A percentile compares a stretch with the other conserved stretches of the same genome.
Evolutionary conservation across 1,140 invertebrate species (phyloP).

Genomic region (Alviniconcha marisindica): DNA sequence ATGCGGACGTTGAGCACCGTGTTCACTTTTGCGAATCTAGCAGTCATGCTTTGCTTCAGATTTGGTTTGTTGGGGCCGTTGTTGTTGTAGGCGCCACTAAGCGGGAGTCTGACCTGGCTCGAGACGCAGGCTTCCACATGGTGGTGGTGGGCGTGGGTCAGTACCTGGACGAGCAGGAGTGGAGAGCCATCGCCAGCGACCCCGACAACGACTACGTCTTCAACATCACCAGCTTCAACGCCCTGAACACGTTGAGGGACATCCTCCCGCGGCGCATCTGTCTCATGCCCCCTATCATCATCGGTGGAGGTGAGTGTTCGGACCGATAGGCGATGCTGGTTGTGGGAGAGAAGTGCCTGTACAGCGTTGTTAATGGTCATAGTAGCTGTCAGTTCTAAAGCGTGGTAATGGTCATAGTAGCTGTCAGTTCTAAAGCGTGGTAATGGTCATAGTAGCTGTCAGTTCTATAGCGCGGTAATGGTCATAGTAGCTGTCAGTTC

Average conservation of each 20-base stretch:
- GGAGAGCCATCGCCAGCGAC: conserved; percentile 65
- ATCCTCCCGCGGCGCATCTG: conserved; percentile 41
- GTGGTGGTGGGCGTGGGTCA: conserved; percentile 70
- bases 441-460: background rate
- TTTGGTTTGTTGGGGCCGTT: too few species aligned
- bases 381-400: background rate
- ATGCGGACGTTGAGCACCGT: too few species aligned
- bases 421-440: background rate
- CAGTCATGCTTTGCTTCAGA: too few species aligned
- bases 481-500: too few species aligned
- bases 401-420: background rate
- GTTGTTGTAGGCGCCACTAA: conserved; percentile 52
- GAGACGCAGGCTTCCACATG: conserved; percentile 60
- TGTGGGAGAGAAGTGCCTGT: background rate
- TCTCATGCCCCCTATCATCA: conserved; percentile 45
- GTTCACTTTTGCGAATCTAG: too few species aligned
- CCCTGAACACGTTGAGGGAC: conserved; percentile 31
- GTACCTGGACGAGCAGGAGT: conserved; percentile 61
- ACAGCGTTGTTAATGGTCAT: background rate
- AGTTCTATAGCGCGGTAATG: too few species aligned
- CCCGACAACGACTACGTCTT: conserved; percentile 63
- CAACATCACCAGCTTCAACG: conserved; percentile 50
- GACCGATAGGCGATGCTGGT: background rate
- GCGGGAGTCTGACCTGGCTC: conserved; percentile 58
- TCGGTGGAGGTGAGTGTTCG: background rate